Base-by-base conservation (phyloP, 2,888 invertebrate genomes). In the Rhabditoides inermis region DNA sequence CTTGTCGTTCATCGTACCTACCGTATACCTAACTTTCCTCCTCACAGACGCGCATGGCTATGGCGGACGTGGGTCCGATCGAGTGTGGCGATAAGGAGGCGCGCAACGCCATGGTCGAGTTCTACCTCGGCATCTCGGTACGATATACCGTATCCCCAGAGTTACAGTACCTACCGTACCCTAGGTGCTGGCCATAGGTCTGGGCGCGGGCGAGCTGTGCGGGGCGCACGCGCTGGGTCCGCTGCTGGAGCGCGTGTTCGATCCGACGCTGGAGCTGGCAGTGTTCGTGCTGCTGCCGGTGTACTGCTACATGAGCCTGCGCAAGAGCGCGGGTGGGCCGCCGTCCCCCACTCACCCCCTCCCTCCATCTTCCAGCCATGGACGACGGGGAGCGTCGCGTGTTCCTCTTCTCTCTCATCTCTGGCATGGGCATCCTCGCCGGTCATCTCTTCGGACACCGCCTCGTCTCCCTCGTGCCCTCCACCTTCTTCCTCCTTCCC, bases 371-470 rank as follows among this genome's bases (percentile, higher is more conserved):
- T 27, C 10, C 30, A 35, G 58, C 56, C 35, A 28, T 65, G 30
- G 69, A 69, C 41, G 69, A 68, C 26, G 54, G 56, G 20, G 68
- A 69, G 41, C 55, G 67, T 20, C 65, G 69, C 7, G 56, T 59
- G n/a, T 49, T 49, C 30, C 50, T 69, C 15, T 64, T 66, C 54
- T 48, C 56, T 0, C 23, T 58, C 18, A 35, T 53, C 15, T 41
- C 62, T 25, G 26, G 39, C 4, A 55, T 63, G 45, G 68, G 69
- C 12, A 49, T 55, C 5, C 45, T 69, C 18, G 30, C 44, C 15
- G 69, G 68, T 3, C 61, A 68, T 51, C 42, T 63, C 18, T n/a
- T 63, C 25, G 63, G 60, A 23, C 40, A 54, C 15, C 52, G 58
- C 2, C 28, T 65, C 15, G 42, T 61, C 12, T 58, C 59, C 18